These are phyloP conservation scores for Trichopoda pennipes DNA, from an alignment of 2,888 invertebrate species.

Conservation along the genomic window DNA sequence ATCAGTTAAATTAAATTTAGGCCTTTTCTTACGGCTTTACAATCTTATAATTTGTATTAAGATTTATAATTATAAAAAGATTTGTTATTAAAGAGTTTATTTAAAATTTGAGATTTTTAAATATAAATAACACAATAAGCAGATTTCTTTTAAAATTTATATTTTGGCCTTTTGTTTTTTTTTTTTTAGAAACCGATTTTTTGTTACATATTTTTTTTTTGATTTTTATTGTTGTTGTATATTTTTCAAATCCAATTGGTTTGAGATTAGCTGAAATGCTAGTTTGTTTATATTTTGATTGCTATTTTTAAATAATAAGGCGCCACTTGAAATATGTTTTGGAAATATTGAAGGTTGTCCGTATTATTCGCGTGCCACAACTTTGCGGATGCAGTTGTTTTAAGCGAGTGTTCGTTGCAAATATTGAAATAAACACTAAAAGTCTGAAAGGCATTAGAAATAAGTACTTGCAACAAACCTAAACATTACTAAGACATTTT, in stretches of 20 bases:
- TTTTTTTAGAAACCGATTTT: neutral
- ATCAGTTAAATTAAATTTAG: neutral
- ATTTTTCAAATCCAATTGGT: conserved; percentile 6
- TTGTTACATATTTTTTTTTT: neutral
- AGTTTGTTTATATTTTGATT: conserved; percentile 21
- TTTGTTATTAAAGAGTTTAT: neutral
- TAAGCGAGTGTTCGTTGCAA: conserved; percentile 80
- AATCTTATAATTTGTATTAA: neutral
- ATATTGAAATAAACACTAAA: conserved; percentile 79
- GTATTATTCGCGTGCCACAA: conserved; percentile 80
- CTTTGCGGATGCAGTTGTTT: conserved; percentile 80
- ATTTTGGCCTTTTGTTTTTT: neutral
- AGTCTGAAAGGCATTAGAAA: conserved; percentile 74
- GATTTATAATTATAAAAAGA: neutral
- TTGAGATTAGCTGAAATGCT: neutral
- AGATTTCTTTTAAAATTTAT: neutral
- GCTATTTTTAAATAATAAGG: conserved; percentile 33
- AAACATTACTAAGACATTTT: conserved; percentile 41
- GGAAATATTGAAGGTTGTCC: conserved; percentile 69
- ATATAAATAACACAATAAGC: conserved; percentile 24
- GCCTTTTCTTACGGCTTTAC: neutral
- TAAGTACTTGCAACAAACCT: conserved; percentile 69
- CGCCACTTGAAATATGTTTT: conserved; percentile 54
- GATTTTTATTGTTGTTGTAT: conserved; percentile 9
- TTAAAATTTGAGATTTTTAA: conserved; percentile 1